These are phyloP conservation scores for Drosophila chauvacae DNA, from an alignment of 1,140 invertebrate species.

Conservation along the genomic window DNA sequence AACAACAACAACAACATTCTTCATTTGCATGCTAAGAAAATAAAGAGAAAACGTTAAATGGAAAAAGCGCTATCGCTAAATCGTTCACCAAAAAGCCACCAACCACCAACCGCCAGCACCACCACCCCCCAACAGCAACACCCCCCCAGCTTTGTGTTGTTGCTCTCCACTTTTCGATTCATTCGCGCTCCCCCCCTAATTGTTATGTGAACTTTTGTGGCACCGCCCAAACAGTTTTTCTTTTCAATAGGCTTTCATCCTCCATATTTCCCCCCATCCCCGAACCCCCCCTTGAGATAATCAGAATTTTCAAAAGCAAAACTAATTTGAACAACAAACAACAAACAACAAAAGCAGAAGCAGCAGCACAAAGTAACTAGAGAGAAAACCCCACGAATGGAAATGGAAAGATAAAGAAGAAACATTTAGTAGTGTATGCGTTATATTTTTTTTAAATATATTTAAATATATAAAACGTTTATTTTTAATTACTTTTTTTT, in stretches of 20 bases:
- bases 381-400: conserved; percentile 23
- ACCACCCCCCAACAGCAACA: not conserved
- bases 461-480: conserved; percentile 45
- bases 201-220: conserved; percentile 18
- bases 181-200: not conserved
- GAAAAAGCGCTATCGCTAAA: conserved; percentile 2
- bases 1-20: conserved; percentile 36
- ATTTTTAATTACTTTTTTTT: conserved; percentile 60
- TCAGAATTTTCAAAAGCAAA: conserved; percentile 14
- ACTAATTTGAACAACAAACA: conserved; percentile 13
- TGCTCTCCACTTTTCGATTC: conserved; percentile 1
- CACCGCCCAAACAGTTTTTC: conserved; percentile 16
- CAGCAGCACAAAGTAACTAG: conserved; percentile 13
- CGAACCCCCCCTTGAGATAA: conserved; percentile 2
- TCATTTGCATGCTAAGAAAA: conserved; percentile 58
- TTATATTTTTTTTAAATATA: conserved; percentile 57
- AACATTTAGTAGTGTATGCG: conserved; percentile 47
- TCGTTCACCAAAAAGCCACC: conserved; percentile 9
- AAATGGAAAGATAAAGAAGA: conserved; percentile 25
- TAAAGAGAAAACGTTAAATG: conserved; percentile 48
- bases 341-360: not conserved
- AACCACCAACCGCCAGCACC: not conserved
- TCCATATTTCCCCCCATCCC: not conserved
- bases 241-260: conserved; percentile 2
- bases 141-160: conserved; percentile 16